Evolutionary conservation across 2,113 vertebrate genomes (phyloP).

Genomic region (Ornithorhynchus anatinus): DNA sequence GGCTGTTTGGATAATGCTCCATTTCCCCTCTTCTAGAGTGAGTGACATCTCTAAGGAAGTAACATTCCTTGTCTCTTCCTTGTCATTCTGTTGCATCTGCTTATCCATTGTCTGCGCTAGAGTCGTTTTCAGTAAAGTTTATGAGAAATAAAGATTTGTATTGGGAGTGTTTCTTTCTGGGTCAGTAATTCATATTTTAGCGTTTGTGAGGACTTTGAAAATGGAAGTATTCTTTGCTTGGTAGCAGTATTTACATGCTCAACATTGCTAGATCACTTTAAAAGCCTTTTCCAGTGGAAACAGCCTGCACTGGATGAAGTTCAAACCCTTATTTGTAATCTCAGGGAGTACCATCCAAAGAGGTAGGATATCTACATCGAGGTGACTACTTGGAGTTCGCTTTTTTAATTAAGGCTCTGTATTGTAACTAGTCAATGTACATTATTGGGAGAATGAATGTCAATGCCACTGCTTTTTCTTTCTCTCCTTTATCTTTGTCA

Average conservation of each 20-base stretch:
- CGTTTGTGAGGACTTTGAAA: too few relatives aligned
- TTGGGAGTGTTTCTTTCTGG: neutral
- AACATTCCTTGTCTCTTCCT: too few relatives aligned
- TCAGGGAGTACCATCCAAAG: conserved; percentile 30
- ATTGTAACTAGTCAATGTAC: conserved; percentile 99
- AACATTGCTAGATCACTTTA: neutral
- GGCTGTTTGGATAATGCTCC: too few relatives aligned
- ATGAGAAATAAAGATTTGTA: too few relatives aligned
- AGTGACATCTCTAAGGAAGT: too few relatives aligned
- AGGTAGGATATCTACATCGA: conserved; percentile 24
- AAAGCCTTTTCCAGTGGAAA: conserved; percentile 1
- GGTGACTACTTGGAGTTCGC: conserved; percentile 70
- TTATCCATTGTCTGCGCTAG: too few relatives aligned
- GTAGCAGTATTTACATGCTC: accelerated
- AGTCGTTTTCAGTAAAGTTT: too few relatives aligned
- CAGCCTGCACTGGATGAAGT: conserved; percentile 22
- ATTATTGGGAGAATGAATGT: conserved; percentile 99
- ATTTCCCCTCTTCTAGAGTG: too few relatives aligned
- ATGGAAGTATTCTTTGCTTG: neutral
- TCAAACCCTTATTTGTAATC: conserved; percentile 56
- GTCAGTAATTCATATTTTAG: neutral
- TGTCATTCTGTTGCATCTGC: too few relatives aligned
- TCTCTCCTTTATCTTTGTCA: conserved; percentile 99
- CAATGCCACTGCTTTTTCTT: conserved; percentile 97
- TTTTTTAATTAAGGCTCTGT: conserved; percentile 99